These are phyloP conservation scores for Sebastiscus tertius DNA, from an alignment of 2,797 vertebrate genomes.

Conservation along the genomic window DNA sequence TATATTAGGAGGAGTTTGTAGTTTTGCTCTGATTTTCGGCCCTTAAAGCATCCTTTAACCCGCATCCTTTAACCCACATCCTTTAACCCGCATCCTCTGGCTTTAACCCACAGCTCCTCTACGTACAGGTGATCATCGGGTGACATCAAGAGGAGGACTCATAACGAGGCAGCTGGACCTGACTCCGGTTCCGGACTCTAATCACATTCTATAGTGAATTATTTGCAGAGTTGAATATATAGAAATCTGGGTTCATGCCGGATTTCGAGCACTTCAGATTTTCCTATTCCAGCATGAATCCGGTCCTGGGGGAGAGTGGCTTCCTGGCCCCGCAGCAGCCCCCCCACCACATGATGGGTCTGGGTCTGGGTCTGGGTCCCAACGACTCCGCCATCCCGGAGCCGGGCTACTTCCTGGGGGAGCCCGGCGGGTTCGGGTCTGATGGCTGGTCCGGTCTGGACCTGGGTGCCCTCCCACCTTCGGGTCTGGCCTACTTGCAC, in stretches of 20 bases:
- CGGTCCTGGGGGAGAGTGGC: conserved; percentile 87
- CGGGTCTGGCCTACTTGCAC: conserved; percentile 72
- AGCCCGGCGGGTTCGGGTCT: conserved; percentile 60
- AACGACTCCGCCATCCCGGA: conserved; percentile 68
- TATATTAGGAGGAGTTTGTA: not conserved
- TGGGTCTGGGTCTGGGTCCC: conserved; percentile 28
- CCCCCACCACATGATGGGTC: conserved; percentile 58
- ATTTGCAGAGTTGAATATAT: conserved; percentile 17
- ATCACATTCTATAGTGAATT: conserved; percentile 17
- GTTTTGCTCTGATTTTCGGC: not conserved
- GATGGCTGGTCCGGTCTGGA: conserved; percentile 69
- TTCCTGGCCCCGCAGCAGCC: conserved; percentile 79
- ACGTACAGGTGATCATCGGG: too few species aligned
- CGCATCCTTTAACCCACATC: not conserved
- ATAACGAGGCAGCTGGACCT: not conserved
- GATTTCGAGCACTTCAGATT: conserved; percentile 84
- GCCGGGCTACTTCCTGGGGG: conserved; percentile 69
- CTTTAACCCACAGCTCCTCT: not conserved
- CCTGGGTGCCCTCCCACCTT: conserved; percentile 68
- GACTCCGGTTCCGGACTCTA: not conserved
- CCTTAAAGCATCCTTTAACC: not conserved
- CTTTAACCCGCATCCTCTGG: not conserved
- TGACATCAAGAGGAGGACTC: not conserved
- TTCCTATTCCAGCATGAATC: conserved; percentile 87
- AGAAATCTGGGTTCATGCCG: conserved; percentile 80